Evolutionary conservation across 2,888 invertebrate genomes (phyloP).

Genomic region (Laspeyria flexula): DNA sequence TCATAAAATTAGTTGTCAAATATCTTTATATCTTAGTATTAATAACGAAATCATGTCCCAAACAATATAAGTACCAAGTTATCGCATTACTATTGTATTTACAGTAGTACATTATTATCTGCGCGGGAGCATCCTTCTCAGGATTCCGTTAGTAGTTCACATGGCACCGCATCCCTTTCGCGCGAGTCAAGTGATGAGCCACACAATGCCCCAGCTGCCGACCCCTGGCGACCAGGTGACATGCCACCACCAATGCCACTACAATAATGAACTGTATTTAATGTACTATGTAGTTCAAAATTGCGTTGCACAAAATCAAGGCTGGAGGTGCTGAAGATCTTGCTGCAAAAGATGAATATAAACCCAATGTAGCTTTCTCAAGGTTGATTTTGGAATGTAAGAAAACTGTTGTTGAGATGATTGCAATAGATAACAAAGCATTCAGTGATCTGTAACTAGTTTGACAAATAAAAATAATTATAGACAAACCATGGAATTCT

Average conservation of each 20-base stretch:
- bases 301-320: constrained; percentile 3
- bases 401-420: constrained; percentile 55
- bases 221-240: constrained; percentile 76
- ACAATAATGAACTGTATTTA: constrained; percentile 48
- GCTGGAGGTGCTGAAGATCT: constrained; percentile 51
- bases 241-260: constrained; percentile 32
- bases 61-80: constrained; percentile 42
- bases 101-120: constrained; percentile 54
- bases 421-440: constrained; percentile 75
- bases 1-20: constrained; percentile 4
- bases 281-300: constrained; percentile 18
- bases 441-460: constrained; percentile 80
- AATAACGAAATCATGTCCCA: constrained; percentile 12
- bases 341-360: constrained; percentile 53
- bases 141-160: constrained; percentile 77
- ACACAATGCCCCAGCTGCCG: constrained; percentile 76
- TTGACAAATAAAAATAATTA: constrained; percentile 70
- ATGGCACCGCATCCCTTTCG: constrained; percentile 81
- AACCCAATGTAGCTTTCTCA: constrained; percentile 54
- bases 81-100: constrained; percentile 72
- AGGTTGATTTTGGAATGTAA: constrained; percentile 51
- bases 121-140: constrained; percentile 69
- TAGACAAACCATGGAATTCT: constrained; percentile 30
- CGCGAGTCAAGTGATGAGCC: constrained; percentile 82
- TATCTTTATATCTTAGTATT: constrained; percentile 23